A percentile compares a stretch with the other conserved stretches of the same genome.
Evolutionary conservation across 1,140 invertebrate species (phyloP).

Genomic region (Eupristina koningsbergeri): DNA sequence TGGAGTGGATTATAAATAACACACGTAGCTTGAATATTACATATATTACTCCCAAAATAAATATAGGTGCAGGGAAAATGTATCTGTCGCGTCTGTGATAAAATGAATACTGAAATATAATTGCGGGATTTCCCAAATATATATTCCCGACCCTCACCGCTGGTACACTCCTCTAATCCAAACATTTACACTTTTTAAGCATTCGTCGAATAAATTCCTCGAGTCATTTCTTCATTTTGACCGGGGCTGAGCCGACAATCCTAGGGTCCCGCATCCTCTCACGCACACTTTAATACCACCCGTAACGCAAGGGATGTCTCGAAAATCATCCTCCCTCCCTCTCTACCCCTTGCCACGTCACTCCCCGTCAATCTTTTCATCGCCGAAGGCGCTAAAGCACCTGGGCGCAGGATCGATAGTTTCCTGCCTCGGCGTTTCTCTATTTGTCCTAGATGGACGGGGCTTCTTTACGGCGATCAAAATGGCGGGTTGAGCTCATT

Average conservation of each 20-base stretch:
- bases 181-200: not conserved
- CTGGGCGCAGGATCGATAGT: slow-evolving; percentile 35
- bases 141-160: not conserved
- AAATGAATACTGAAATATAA: not conserved
- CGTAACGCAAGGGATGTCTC: not conserved
- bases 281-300: not conserved
- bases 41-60: not conserved
- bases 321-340: not conserved
- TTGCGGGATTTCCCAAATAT: not conserved
- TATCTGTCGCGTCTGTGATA: not conserved
- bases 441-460: not conserved
- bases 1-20: not conserved
- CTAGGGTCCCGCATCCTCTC: not conserved
- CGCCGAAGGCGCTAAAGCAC: slow-evolving; percentile 26
- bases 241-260: not conserved
- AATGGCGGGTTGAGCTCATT: not conserved
- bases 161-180: not conserved
- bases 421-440: slow-evolving; percentile 12
- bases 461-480: not conserved
- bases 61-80: not conserved
- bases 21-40: not conserved
- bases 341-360: not conserved
- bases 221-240: not conserved
- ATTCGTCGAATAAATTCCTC: not conserved
- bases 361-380: slow-evolving; percentile 29